Evolutionary conservation across 2,888 invertebrate species (phyloP).

Genomic region (Trissonchulus latispiculum): DNA sequence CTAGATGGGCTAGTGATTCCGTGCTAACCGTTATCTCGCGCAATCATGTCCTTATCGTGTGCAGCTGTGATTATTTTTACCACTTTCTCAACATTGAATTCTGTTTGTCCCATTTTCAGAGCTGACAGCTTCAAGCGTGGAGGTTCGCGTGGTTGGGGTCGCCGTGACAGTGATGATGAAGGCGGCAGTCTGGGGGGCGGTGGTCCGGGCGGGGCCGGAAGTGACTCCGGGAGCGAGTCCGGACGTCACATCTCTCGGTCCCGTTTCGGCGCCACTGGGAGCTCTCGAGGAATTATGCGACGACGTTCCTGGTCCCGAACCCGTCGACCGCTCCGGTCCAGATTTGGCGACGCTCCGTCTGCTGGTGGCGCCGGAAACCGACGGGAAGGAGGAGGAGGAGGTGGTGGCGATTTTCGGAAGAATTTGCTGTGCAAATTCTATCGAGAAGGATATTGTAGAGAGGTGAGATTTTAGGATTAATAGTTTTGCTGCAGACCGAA

Average conservation of each 20-base stretch:
- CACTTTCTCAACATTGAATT: too few relatives aligned
- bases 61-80: too few relatives aligned
- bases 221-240: neutral
- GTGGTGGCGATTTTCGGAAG: neutral
- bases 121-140: neutral
- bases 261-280: neutral
- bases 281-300: neutral
- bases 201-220: neutral
- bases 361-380: too few relatives aligned
- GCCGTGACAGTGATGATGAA: constrained; percentile 5
- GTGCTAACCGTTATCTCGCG: too few relatives aligned
- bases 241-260: neutral
- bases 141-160: too few relatives aligned
- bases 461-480: constrained; percentile 26
- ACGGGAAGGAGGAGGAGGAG: neutral
- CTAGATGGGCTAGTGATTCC: too few relatives aligned
- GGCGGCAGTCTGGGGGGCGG: neutral
- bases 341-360: neutral
- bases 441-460: constrained; percentile 42
- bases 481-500: too few relatives aligned
- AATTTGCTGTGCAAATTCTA: constrained; percentile 41
- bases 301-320: neutral
- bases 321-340: neutral
- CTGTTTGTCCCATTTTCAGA: neutral
- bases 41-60: too few relatives aligned